phyloP scores from a whole-genome alignment of 37 sponge, comb jelly and placozoan genomes.

The Agelas oroides region DNA sequence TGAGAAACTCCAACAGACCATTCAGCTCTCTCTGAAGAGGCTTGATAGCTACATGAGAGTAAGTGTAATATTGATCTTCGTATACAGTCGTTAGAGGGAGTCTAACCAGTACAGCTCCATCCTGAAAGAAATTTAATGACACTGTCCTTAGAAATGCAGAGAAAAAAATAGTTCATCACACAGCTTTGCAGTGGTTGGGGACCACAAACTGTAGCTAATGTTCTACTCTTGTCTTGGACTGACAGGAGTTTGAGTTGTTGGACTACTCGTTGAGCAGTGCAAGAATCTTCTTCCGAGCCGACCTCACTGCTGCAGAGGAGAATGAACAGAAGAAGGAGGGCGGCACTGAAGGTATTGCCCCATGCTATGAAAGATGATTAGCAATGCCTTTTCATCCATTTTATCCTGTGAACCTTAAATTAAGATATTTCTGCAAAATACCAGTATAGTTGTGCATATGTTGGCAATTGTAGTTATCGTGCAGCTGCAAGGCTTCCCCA shows the following conservation, averaged over 20 bases:
- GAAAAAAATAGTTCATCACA: no score
- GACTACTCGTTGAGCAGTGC: constrained; percentile 96
- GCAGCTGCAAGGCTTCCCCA: no score
- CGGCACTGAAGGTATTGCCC: not conserved
- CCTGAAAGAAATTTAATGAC: no score
- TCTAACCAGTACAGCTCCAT: no score
- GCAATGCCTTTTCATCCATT: no score
- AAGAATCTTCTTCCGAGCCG: constrained; percentile 97
- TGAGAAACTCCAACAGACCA: constrained; percentile 92
- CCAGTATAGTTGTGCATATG: no score
- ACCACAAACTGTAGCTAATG: no score
- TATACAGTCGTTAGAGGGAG: not conserved
- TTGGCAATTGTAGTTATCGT: no score
- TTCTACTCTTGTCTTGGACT: no score
- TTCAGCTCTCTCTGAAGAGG: constrained; percentile 87
- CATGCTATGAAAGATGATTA: not conserved
- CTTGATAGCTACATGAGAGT: constrained; percentile 79
- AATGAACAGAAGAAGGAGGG: constrained; percentile 25
- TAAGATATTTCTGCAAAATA: not conserved
- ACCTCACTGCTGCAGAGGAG: constrained; percentile 91
- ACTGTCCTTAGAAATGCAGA: no score
- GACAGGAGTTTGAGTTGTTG: constrained; percentile 94
- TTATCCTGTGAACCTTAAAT: no score
- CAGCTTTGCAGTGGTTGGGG: no score
- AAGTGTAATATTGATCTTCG: not conserved